A percentile compares a stretch with the other conserved stretches of the same genome.
These are phyloP conservation scores for Sitophilus oryzae DNA, from an alignment of 1,140 invertebrate genomes.

Conservation along the genomic window DNA sequence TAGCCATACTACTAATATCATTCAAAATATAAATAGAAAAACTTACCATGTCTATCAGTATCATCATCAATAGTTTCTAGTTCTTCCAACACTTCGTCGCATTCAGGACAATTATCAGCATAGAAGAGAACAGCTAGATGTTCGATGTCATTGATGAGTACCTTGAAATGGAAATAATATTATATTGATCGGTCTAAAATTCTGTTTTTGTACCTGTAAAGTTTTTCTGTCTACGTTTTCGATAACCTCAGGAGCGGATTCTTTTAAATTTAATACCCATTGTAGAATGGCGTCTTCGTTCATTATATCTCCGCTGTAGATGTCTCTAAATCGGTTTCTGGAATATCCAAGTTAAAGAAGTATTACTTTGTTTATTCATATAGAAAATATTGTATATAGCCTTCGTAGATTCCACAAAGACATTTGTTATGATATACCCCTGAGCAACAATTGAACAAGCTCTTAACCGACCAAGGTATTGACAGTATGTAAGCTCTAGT, in stretches of 20 bases:
- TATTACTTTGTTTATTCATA: too few species aligned
- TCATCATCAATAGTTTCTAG: slow-evolving; percentile 92
- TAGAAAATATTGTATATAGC: too few species aligned
- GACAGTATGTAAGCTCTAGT: too few species aligned
- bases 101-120: slow-evolving; percentile 78
- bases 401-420: too few species aligned
- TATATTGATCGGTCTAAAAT: neutral
- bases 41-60: slow-evolving; percentile 73
- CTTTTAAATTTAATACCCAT: slow-evolving; percentile 82
- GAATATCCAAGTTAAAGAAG: neutral
- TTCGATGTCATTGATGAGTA: slow-evolving; percentile 83
- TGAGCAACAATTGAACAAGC: too few species aligned
- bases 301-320: slow-evolving; percentile 75
- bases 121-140: slow-evolving; percentile 91
- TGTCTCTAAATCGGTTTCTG: slow-evolving; percentile 80
- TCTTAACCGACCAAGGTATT: too few species aligned
- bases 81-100: slow-evolving; percentile 77
- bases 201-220: slow-evolving; percentile 59
- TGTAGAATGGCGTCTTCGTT: slow-evolving; percentile 86
- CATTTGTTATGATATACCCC: too few species aligned
- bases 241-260: slow-evolving; percentile 80
- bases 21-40: too few species aligned
- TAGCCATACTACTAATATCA: too few species aligned
- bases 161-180: slow-evolving; percentile 36
- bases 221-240: slow-evolving; percentile 88